A percentile compares a stretch with the other conserved stretches of the same genome.
Conservation (phyloP, 2,888 invertebrate species). For the Cyclophora punctaria region DNA sequence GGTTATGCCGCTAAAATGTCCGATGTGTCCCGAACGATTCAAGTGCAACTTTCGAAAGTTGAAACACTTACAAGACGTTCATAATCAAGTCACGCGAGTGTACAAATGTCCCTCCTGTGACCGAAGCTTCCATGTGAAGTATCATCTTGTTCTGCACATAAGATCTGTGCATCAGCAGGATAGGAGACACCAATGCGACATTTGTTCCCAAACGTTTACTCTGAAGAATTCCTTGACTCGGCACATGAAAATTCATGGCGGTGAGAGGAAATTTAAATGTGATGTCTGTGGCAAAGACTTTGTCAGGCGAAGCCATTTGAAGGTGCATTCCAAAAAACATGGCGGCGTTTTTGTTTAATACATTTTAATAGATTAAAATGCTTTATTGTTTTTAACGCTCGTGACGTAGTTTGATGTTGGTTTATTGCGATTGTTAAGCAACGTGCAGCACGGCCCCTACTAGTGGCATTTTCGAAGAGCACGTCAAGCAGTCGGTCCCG, state of each 20-base stretch:
- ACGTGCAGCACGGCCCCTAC: too few species aligned
- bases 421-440: too few species aligned
- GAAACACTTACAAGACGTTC: slow-evolving; percentile 28
- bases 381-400: too few species aligned
- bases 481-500: too few species aligned
- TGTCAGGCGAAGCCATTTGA: background rate
- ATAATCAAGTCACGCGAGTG: slow-evolving; percentile 18
- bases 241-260: slow-evolving; percentile 71
- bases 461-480: too few species aligned
- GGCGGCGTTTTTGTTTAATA: slow-evolving; percentile 16
- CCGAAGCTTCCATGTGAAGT: slow-evolving; percentile 49
- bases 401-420: too few species aligned
- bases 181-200: slow-evolving; percentile 45
- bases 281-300: slow-evolving; percentile 52
- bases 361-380: too few species aligned
- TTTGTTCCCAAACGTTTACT: slow-evolving; percentile 52
- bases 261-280: slow-evolving; percentile 66
- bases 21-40: slow-evolving; percentile 29
- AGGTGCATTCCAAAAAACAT: background rate
- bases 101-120: slow-evolving; percentile 51
- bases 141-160: slow-evolving; percentile 47
- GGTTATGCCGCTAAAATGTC: background rate
- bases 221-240: slow-evolving; percentile 55
- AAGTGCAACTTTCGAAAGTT: slow-evolving; percentile 30
- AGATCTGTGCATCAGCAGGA: slow-evolving; percentile 57